Evolutionary conservation across 2,113 vertebrate species (phyloP).

Genomic region (Ceuthmochares aereus): DNA sequence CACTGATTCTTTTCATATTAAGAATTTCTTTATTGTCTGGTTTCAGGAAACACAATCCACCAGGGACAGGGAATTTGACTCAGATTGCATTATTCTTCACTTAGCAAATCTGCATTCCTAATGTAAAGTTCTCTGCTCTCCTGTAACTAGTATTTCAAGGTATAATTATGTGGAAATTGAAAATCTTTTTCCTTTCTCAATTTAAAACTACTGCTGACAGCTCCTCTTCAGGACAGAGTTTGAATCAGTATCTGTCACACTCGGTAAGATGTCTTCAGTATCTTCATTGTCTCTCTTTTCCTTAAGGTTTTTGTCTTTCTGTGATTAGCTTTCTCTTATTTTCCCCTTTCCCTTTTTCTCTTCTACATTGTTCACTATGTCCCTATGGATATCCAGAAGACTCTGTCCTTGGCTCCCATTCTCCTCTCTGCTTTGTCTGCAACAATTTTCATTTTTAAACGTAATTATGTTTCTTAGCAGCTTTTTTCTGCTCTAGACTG

Average conservation of each 20-base stretch:
- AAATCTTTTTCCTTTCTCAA: background rate
- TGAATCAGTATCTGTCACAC: background rate
- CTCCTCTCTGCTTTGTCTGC: background rate
- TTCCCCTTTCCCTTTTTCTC: background rate
- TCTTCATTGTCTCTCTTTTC: background rate
- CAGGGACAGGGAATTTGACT: background rate
- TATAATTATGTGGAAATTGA: background rate
- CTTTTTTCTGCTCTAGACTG: background rate
- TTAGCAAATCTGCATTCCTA: background rate
- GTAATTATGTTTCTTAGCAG: background rate
- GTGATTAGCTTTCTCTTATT: background rate
- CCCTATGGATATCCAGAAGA: background rate
- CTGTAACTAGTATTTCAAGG: background rate
- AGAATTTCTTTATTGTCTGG: background rate
- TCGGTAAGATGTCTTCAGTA: background rate
- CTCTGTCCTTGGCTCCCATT: background rate
- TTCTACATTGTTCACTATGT: background rate
- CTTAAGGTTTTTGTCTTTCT: background rate
- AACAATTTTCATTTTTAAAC: background rate
- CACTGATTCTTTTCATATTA: background rate
- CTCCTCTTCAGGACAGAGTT: background rate
- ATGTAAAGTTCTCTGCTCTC: background rate
- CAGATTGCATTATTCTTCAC: background rate
- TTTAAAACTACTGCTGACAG: background rate
- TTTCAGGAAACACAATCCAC: background rate